phyloP scores from a whole-genome alignment of 92 coral and sea anemone species.

The Diadumene lineata region DNA sequence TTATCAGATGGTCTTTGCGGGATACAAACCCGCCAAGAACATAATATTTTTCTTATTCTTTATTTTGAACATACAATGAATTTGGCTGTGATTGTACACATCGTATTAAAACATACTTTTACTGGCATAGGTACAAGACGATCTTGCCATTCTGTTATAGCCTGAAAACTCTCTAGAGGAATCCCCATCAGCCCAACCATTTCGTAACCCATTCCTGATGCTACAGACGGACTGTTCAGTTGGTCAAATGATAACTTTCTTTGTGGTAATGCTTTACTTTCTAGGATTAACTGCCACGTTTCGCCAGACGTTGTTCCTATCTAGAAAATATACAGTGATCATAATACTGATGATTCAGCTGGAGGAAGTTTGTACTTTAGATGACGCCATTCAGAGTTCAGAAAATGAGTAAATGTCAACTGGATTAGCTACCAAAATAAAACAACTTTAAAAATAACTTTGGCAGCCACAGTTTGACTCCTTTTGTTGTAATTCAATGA shows the following conservation, averaged over 20 bases:
- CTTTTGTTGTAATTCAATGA: neutral
- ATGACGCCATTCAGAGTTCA: too few species aligned
- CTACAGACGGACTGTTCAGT: constrained; percentile 61
- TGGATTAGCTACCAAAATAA: too few species aligned
- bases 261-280: constrained; percentile 73
- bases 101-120: too few species aligned
- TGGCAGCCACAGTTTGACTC: neutral
- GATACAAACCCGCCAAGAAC: too few species aligned
- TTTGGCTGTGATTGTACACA: too few species aligned
- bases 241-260: constrained; percentile 33
- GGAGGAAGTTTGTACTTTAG: too few species aligned
- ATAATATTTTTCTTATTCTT: too few species aligned
- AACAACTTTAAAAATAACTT: neutral
- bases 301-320: constrained; percentile 79
- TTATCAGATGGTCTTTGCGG: too few species aligned
- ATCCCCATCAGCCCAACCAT: constrained; percentile 70
- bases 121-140: constrained; percentile 78
- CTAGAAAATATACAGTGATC: constrained; percentile 35
- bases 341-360: too few species aligned
- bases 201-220: constrained; percentile 83
- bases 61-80: too few species aligned
- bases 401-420: too few species aligned
- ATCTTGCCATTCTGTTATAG: constrained; percentile 72
- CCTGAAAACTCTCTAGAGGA: constrained; percentile 77
- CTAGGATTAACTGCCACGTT: constrained; percentile 87